Evolutionary conservation across 2,888 invertebrate genomes (phyloP), one percentile per base, ranked within the genome.

Genomic region (Drosophila fulvimacula): DNA sequence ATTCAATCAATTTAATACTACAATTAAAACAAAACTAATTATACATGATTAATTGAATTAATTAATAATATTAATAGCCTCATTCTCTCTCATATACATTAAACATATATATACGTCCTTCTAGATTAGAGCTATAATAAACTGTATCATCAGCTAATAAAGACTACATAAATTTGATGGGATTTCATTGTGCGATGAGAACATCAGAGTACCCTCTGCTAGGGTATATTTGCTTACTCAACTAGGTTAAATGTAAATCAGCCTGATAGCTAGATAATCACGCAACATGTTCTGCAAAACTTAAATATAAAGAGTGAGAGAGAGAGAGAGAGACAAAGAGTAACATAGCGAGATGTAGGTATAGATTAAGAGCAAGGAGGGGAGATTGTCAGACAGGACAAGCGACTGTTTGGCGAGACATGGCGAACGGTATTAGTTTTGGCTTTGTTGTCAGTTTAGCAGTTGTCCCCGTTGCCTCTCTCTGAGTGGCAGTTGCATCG

Each of bases 231-330:
- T 55, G 48, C 30, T 24, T 53, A 44, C 24, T 27, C 64, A 76
- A 72, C 62, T 80, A 51, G 82, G 73, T 73, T 69, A 72, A 79
- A 88, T 82, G 85, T 69, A 82, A 82, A 82, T 82, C 63, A 70
- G 61, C 49, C 39, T 36, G 55, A 49, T 69, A 55, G 46, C 48
- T 51, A 69, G 72, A 76, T 79, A 79, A 71, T 79, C 68, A 70
- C 64, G 65, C 61, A 70, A 74, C 24, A 51, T 65, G 61, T 52
- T 39, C 17, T 42, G 34, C 46, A 44, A 65, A 55, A 55, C 58
- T 58, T 19, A 30, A 34, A 46, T 53, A 34, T 32, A 21, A 32
- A 21, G 17, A 7, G 5, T 11, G 36, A 19, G 7, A 4, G 41
- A 15, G 15, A 10, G 32, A 4, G 30, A 38, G 1, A 19, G 32